Conservation (phyloP, 1,140 invertebrate genomes). For the Musca domestica region DNA sequence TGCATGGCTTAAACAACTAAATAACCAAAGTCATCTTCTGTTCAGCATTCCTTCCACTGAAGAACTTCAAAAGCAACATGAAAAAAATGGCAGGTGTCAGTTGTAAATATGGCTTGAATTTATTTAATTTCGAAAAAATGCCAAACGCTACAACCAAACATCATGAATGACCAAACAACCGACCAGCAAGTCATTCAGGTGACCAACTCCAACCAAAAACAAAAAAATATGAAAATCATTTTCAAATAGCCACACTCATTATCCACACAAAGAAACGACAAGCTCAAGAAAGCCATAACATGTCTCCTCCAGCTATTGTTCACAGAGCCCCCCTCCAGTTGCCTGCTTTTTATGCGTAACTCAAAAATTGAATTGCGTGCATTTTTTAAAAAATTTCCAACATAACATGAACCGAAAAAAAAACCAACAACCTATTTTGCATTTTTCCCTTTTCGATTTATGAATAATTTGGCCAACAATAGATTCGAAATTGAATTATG, state of each 20-base stretch:
- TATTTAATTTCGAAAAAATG: conserved; percentile 5
- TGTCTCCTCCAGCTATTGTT: too few species aligned
- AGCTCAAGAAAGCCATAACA: too few species aligned
- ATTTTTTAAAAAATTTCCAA: neutral
- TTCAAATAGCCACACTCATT: neutral
- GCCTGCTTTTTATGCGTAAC: conserved; percentile 11
- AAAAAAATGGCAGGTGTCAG: conserved; percentile 18
- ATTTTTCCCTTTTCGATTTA: conserved; percentile 12
- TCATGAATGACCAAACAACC: too few species aligned
- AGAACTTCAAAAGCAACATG: neutral
- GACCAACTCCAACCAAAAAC: neutral
- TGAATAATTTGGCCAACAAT: neutral
- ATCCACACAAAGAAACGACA: neutral
- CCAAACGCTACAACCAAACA: too few species aligned
- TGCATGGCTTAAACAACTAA: conserved; percentile 15
- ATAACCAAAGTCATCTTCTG: conserved; percentile 4
- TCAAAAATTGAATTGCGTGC: conserved; percentile 8
- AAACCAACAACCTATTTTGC: neutral
- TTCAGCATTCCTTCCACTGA: too few species aligned
- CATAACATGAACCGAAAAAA: neutral
- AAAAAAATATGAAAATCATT: neutral
- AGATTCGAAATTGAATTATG: conserved; percentile 14
- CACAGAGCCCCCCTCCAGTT: too few species aligned
- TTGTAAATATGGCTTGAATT: conserved; percentile 16
- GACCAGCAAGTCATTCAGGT: too few species aligned